Conservation (phyloP, 2,888 invertebrate genomes). For the Lasioglossum lativentre region DNA sequence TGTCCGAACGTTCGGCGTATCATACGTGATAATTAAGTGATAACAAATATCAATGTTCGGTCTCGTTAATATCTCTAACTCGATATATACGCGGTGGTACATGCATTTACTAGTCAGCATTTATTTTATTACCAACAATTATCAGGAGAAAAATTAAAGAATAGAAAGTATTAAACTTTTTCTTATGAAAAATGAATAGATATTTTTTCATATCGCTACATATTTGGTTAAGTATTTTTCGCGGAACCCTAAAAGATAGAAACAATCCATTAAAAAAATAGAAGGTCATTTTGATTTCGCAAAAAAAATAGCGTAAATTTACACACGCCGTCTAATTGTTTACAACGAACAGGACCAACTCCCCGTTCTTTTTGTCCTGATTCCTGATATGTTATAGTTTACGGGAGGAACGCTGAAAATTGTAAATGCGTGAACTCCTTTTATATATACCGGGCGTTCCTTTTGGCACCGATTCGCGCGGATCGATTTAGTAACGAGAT, state of each 20-base stretch:
- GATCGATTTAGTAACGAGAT: background rate
- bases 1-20: background rate
- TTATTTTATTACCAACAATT: background rate
- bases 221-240: too few species aligned
- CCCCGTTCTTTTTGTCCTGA: background rate
- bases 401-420: background rate
- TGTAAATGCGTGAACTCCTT: background rate
- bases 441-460: background rate
- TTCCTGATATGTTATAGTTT: background rate
- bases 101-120: background rate
- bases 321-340: background rate
- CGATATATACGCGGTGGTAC: background rate
- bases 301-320: background rate
- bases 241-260: too few species aligned
- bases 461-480: background rate
- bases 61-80: background rate
- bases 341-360: background rate
- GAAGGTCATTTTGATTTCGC: background rate
- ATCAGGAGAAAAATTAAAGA: background rate
- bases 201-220: too few species aligned
- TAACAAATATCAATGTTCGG: slow-evolving; percentile 10
- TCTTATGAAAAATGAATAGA: too few species aligned
- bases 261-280: too few species aligned
- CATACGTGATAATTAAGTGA: slow-evolving; percentile 14
- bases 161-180: background rate